A percentile compares a stretch with the other conserved stretches of the same genome.
These are phyloP conservation scores for Hydrolagus colliei DNA, from an alignment of 2,797 vertebrate species.

Conservation along the genomic window DNA sequence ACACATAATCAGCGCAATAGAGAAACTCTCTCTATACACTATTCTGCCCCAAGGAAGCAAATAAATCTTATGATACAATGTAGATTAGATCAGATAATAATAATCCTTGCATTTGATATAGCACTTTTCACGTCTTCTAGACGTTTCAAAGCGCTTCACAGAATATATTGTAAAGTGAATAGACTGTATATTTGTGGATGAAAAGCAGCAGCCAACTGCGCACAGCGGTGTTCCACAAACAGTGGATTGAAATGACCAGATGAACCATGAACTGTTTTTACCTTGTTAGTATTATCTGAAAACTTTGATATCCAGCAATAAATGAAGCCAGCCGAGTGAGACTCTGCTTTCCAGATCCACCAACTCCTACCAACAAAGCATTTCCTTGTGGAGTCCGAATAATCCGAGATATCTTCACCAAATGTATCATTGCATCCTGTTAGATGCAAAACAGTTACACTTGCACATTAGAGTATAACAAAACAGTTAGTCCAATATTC, in stretches of 20 bases:
- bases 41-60: too few relatives aligned
- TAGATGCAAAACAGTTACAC: conserved; percentile 31
- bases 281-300: conserved; percentile 74
- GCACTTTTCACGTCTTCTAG: too few relatives aligned
- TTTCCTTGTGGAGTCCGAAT: conserved; percentile 69
- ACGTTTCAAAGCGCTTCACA: too few relatives aligned
- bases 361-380: conserved; percentile 73
- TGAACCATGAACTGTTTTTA: conserved; percentile 36
- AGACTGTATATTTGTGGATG: too few relatives aligned
- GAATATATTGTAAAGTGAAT: too few relatives aligned
- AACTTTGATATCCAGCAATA: conserved; percentile 71
- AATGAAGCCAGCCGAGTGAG: conserved; percentile 67
- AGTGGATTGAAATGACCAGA: not conserved
- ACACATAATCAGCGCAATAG: not conserved
- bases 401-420: conserved; percentile 70
- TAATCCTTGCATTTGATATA: too few relatives aligned
- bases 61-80: not conserved
- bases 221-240: too few relatives aligned
- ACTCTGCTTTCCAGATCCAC: conserved; percentile 76
- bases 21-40: not conserved
- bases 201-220: too few relatives aligned
- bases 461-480: not conserved
- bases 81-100: not conserved
- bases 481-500: not conserved
- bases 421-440: conserved; percentile 71